phyloP scores from a whole-genome alignment of 1,140 invertebrate genomes.

The Drosophila melanica region DNA sequence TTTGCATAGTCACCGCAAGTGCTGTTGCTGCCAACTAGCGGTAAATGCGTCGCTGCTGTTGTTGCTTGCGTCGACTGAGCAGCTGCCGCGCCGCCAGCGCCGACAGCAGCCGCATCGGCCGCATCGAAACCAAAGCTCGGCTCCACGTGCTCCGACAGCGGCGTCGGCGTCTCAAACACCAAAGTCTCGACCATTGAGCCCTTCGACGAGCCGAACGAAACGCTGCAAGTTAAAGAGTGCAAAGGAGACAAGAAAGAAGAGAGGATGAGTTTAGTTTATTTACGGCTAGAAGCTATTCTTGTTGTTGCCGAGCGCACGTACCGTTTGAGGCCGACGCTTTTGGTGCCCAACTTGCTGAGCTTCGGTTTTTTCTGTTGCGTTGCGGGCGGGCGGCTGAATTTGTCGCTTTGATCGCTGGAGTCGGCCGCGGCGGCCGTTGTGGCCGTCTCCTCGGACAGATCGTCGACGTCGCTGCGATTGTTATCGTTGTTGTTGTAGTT shows the following conservation, averaged over 20 bases:
- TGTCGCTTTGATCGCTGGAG: constrained; percentile 75
- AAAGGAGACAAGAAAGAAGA: not conserved
- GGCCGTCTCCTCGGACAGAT: constrained; percentile 50
- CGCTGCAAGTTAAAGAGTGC: constrained; percentile 86
- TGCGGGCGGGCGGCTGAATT: constrained; percentile 65
- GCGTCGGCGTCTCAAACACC: constrained; percentile 92
- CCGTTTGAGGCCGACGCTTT: constrained; percentile 77
- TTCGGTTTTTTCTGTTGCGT: constrained; percentile 69
- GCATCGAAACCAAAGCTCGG: constrained; percentile 76
- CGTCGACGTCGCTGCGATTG: constrained; percentile 50
- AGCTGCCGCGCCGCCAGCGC: constrained; percentile 43
- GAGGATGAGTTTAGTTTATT: not conserved
- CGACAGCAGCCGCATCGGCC: constrained; percentile 72
- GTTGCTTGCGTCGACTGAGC: constrained; percentile 54
- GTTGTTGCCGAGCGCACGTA: constrained; percentile 9
- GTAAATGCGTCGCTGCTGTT: constrained; percentile 49
- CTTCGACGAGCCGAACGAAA: constrained; percentile 96
- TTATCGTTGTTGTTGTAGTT: constrained; percentile 41
- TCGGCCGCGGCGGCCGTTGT: constrained; percentile 50
- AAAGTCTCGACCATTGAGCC: constrained; percentile 97
- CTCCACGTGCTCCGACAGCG: constrained; percentile 89
- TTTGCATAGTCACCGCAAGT: constrained; percentile 60
- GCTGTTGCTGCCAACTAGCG: constrained; percentile 39
- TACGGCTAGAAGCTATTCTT: not conserved
- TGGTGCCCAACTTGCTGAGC: constrained; percentile 72